phyloP scores from a whole-genome alignment of 2,113 vertebrate genomes.

The Ovibos moschatus region DNA sequence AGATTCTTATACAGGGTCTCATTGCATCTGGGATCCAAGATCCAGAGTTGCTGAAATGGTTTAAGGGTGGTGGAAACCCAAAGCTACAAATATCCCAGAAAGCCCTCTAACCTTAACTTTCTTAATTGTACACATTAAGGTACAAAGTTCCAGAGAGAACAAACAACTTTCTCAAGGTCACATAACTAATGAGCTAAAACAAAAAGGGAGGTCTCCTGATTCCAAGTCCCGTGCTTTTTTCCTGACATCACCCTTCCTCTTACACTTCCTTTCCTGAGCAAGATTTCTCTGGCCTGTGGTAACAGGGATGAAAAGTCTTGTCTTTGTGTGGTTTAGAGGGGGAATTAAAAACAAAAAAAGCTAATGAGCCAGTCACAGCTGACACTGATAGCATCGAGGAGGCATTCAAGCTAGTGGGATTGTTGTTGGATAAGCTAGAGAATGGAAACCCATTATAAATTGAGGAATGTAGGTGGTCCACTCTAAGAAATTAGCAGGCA shows the following conservation, averaged over 20 bases:
- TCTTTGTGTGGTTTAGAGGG: slow-evolving; percentile 1
- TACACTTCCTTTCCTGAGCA: slow-evolving; percentile 27
- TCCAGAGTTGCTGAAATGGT: background rate
- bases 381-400: slow-evolving; percentile 10
- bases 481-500: background rate
- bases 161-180: slow-evolving; percentile 49
- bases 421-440: background rate
- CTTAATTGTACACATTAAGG: background rate
- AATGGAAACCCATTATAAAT: background rate
- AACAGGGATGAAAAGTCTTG: background rate
- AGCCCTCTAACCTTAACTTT: background rate
- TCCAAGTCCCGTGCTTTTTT: background rate
- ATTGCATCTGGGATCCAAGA: background rate
- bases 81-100: background rate
- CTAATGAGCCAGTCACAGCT: background rate
- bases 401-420: background rate
- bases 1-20: background rate
- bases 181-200: slow-evolving; percentile 36
- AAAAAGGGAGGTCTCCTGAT: slow-evolving; percentile 46
- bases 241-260: slow-evolving; percentile 44
- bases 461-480: background rate
- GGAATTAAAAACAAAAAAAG: background rate
- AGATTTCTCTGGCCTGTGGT: slow-evolving; percentile 11
- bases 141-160: slow-evolving; percentile 1
- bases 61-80: background rate